Evolutionary conservation across 1,140 invertebrate species (phyloP).

Genomic region (Solen grandis): DNA sequence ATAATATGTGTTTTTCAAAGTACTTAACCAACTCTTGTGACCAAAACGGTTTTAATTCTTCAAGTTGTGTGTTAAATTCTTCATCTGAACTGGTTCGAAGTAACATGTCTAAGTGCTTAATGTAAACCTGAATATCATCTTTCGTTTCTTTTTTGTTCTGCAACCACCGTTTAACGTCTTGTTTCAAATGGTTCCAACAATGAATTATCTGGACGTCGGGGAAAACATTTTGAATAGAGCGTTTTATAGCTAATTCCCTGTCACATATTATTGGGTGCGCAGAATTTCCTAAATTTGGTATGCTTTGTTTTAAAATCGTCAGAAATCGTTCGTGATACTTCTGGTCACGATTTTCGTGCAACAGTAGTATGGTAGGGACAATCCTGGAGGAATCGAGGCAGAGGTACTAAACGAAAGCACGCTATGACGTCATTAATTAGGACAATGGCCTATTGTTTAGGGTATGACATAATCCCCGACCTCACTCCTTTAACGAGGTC

Average conservation of each 20-base stretch:
- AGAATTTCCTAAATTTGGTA: slow-evolving; percentile 12
- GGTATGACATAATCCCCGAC: too few relatives aligned
- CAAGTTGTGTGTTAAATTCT: background rate
- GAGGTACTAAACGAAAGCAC: too few relatives aligned
- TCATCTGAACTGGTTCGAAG: background rate
- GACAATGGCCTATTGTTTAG: too few relatives aligned
- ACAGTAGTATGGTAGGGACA: too few relatives aligned
- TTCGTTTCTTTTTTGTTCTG: slow-evolving; percentile 1
- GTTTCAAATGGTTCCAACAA: background rate
- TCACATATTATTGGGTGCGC: slow-evolving; percentile 1
- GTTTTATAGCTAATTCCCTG: background rate
- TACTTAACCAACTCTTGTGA: background rate
- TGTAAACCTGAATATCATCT: background rate
- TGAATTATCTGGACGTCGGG: background rate
- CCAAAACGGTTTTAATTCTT: background rate
- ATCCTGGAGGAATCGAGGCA: too few relatives aligned
- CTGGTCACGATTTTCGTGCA: slow-evolving; percentile 11
- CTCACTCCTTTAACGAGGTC: too few relatives aligned
- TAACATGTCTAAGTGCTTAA: background rate
- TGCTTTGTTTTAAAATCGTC: background rate
- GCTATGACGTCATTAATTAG: too few relatives aligned
- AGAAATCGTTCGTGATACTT: slow-evolving; percentile 28
- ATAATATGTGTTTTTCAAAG: slow-evolving; percentile 10
- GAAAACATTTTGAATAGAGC: background rate
- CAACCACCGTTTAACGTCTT: slow-evolving; percentile 1